Evolutionary conservation across 2,888 invertebrate genomes (phyloP).

Genomic region (Calameuta filiformis): DNA sequence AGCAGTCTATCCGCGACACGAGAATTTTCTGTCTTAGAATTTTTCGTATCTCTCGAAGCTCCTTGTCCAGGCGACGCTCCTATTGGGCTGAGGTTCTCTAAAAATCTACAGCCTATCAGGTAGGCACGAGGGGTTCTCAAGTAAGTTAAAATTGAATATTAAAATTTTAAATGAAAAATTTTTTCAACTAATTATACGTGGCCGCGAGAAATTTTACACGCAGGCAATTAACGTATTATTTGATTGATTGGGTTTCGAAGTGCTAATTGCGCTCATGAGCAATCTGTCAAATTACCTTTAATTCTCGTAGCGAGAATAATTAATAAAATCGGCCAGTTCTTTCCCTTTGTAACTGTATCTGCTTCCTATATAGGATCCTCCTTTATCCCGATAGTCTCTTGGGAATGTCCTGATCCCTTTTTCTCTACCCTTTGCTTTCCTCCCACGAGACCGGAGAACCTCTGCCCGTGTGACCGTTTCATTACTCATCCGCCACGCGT

Average conservation of each 20-base stretch:
- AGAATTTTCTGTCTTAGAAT: background rate
- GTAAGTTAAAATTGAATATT: background rate
- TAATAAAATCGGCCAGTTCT: background rate
- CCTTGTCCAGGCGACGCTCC: background rate
- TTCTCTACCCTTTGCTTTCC: background rate
- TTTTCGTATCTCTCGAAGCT: background rate
- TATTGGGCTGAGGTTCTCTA: background rate
- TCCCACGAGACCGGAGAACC: slow-evolving; percentile 28
- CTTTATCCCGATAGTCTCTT: background rate
- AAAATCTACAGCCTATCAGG: background rate
- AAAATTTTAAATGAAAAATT: background rate
- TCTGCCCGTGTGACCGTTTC: slow-evolving; percentile 46
- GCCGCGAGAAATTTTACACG: no score
- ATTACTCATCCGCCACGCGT: slow-evolving; percentile 44
- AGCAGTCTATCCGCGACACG: background rate
- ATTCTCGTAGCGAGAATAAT: background rate
- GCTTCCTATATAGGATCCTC: background rate
- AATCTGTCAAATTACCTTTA: background rate
- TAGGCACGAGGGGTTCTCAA: background rate
- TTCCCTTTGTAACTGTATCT: background rate
- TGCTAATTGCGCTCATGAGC: background rate
- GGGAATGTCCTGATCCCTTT: background rate
- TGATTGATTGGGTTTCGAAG: background rate
- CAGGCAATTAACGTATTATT: background rate
- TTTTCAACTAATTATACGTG: no score